Conservation (phyloP, 2,797 vertebrate species). For the Glyptemys insculpta region DNA sequence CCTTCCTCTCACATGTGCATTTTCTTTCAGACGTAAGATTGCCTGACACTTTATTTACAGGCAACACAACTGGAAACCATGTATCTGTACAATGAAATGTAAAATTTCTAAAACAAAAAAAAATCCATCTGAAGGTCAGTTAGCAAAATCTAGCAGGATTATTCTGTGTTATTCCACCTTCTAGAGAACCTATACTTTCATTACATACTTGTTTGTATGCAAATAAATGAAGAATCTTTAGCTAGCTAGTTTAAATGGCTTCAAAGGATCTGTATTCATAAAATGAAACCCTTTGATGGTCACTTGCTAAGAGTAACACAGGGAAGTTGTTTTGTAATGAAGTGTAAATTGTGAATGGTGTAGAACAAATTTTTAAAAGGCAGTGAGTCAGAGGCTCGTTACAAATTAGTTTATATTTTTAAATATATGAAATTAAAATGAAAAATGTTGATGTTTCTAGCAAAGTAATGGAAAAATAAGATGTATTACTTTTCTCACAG, state of each 20-base stretch:
- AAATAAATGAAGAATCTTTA: not conserved
- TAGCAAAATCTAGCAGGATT: not conserved
- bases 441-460: not conserved
- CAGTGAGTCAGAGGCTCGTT: not conserved
- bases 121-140: not conserved
- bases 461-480: slow-evolving; percentile 25
- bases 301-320: not conserved
- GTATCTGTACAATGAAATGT: not conserved
- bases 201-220: not conserved
- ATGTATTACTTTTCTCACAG: not conserved
- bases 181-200: not conserved
- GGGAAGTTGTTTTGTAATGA: not conserved
- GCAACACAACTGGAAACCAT: fast-evolving
- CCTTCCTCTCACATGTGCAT: not conserved
- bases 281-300: not conserved
- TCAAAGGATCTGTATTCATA: not conserved
- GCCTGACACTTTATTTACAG: slow-evolving; percentile 1
- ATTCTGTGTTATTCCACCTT: not conserved
- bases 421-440: not conserved
- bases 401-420: not conserved
- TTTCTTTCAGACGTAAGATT: not conserved
- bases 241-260: not conserved
- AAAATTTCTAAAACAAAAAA: slow-evolving; percentile 1
- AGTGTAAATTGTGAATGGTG: not conserved
- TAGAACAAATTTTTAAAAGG: not conserved